Evolutionary conservation across 2,888 invertebrate species (phyloP), one percentile per base, ranked within the genome.

Genomic region (Sarcophaga carnaria): DNA sequence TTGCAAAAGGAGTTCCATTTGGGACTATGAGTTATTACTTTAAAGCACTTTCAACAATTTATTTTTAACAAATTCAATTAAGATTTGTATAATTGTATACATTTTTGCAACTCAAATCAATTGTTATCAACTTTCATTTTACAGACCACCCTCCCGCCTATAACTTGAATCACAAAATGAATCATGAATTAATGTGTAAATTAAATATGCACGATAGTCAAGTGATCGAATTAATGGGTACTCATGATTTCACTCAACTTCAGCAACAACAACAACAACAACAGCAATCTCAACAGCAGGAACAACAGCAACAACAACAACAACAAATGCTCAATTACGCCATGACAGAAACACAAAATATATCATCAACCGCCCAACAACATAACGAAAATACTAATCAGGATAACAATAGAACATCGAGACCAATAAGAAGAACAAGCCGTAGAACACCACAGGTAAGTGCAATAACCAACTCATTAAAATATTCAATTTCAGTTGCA

Each of bases 381-480:
- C 90, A 90, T 11, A 90, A 90, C 78, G 92, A 92, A 64, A 89
- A 90, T 70, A 91, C 90, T 69, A 87, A 79, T 83, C 77, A 70
- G 70, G 85, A 87, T 62, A 81, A 81, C 60, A 92, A 92, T 80
- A 89, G 91, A 49, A 90, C 91, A 54, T 91, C 92, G 3, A 89
- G 92, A n/a, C 92, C 92, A n/a, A 89, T 93, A 45, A 89, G 92
- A 78, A 90, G 92, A 74, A 91, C 92, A 22, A 90, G 90, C 86
- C 91, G 92, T 66, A 91, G 93, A 86, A 92, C 92, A 72, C 92
- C 92, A 83, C 93, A 92, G 92, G 92, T 92, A 89, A 45, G 60
- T 49, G 75, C 17, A 27, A 37, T 37, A 37, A 37, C 6, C 37
- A 37, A 5, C 6, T 37, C 37, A 37, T 6, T 37, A 37, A 37